These are phyloP conservation scores for Euwallacea similis DNA, from an alignment of 1,140 invertebrate species.

Conservation along the genomic window DNA sequence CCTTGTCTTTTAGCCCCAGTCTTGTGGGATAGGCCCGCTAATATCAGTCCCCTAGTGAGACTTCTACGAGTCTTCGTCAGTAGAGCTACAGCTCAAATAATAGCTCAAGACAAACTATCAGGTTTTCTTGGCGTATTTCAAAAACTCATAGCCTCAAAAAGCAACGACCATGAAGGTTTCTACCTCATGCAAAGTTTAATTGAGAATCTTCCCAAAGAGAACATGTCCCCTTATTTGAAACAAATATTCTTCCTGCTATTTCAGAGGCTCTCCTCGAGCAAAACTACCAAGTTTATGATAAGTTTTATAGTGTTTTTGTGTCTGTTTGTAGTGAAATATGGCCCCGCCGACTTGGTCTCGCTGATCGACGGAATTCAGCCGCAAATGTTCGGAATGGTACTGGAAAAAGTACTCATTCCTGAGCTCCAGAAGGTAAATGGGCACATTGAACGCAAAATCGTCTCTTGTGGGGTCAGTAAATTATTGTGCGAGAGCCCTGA, in stretches of 20 bases:
- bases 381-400: conserved; percentile 92
- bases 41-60: conserved; percentile 88
- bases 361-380: conserved; percentile 85
- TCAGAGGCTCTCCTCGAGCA: conserved; percentile 86
- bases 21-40: conserved; percentile 90
- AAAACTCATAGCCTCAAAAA: conserved; percentile 93
- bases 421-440: conserved; percentile 88
- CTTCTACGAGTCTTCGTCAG: conserved; percentile 85
- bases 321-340: conserved; percentile 80
- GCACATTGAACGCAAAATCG: conserved; percentile 81
- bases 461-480: conserved; percentile 85
- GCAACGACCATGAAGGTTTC: conserved; percentile 96
- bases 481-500: conserved; percentile 76
- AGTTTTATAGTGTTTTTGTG: conserved; percentile 88
- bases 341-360: conserved; percentile 69
- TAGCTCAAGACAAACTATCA: conserved; percentile 62
- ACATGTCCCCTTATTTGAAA: conserved; percentile 76
- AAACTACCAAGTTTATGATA: conserved; percentile 92
- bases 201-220: conserved; percentile 67
- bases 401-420: conserved; percentile 82
- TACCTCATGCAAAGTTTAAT: conserved; percentile 84
- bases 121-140: conserved; percentile 94
- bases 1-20: conserved; percentile 84
- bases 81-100: conserved; percentile 72
- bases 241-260: conserved; percentile 91